Conservation (phyloP, 2,113 vertebrate genomes). For the Agapornis roseicollis region DNA sequence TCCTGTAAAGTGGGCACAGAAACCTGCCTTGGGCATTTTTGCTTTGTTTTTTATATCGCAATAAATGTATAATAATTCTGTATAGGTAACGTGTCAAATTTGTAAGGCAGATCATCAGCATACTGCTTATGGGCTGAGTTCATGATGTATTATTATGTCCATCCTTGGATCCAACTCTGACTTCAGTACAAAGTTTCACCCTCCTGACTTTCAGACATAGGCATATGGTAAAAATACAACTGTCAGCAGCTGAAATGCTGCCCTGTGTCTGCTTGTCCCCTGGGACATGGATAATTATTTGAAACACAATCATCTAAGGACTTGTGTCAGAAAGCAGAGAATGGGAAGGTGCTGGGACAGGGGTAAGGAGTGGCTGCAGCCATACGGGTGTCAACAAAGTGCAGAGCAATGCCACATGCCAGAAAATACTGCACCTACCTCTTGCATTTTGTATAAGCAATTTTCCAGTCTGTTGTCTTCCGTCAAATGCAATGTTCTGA, state of each 20-base stretch:
- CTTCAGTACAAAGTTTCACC: background rate
- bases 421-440: slow-evolving; percentile 61
- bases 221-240: background rate
- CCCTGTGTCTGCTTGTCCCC: background rate
- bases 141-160: background rate
- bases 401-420: slow-evolving; percentile 14
- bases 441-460: slow-evolving; percentile 69
- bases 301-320: background rate
- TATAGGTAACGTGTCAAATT: background rate
- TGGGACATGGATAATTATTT: background rate
- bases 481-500: slow-evolving; percentile 71
- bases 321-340: background rate
- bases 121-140: background rate
- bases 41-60: background rate
- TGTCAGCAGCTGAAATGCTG: background rate
- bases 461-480: slow-evolving; percentile 72
- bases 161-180: background rate
- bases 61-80: background rate
- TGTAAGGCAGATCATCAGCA: background rate
- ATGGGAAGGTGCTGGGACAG: background rate
- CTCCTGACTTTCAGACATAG: background rate
- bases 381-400: background rate
- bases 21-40: background rate
- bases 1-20: background rate
- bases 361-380: background rate